Evolutionary conservation across 1,140 invertebrate species (phyloP), one percentile per base, ranked within the genome.

Genomic region (Lasioglossum albipes): DNA sequence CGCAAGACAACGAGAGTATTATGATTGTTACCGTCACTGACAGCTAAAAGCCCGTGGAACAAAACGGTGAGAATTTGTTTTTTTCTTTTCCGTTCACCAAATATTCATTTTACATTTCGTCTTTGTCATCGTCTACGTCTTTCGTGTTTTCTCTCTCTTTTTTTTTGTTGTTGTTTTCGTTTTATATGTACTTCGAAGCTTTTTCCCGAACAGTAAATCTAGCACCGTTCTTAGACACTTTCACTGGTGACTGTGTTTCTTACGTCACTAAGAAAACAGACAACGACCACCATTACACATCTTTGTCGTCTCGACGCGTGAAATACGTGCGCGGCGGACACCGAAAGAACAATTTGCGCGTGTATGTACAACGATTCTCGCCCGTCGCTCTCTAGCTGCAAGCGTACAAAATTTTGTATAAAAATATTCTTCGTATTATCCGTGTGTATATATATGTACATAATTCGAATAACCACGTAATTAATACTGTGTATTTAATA

Each of bases 381-480:
- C 82, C 67, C 79, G 45, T 83, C 81, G 81, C 81, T 83, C 77
- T 80, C 77, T 57, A 83, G 74, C 68, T 84, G 84, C 86, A 87
- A 88, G 87, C 84, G 85, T 92, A 91, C 88, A 92, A 92, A 92
- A 92, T 93, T 93, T 93, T 89, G 88, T 93, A 93, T 92, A 93
- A 93, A 93, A 93, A 93, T 93, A 93, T 91, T 73, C 86, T 85
- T 86, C 82, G 66, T 79, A 68, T 65, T n/a, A 82, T 85, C 59
- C 77, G 41, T 86, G 61, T 84, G 61, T 84, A 75, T 89, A 85
- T 81, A 81, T 79, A 85, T 92, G 91, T 91, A 86, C 90, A 91
- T 89, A 90, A 89, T 90, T 90, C 88, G 88, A 89, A 88, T 93
- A 90, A 90, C 62, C 82, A 78, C 79, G 82, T 89, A 85, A 89